Conservation (phyloP, 1,140 invertebrate species). For the Drosophila bipectinata region DNA sequence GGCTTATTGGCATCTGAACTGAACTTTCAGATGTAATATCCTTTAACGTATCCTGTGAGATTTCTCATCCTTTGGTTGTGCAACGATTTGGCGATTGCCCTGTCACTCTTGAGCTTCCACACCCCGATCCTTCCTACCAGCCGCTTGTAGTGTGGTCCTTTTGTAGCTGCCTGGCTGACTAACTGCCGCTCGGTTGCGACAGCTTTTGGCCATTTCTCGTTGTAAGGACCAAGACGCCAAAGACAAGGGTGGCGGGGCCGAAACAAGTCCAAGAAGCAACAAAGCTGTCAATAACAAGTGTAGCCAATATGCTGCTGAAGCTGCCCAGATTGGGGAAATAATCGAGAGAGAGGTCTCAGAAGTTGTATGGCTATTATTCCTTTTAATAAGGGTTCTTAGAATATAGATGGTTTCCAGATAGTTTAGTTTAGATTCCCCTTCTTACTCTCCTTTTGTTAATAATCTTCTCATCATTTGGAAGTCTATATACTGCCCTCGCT, state of each 20-base stretch:
- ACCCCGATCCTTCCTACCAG: not conserved
- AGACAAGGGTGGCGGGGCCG: conserved; percentile 1
- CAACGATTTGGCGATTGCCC: conserved; percentile 63
- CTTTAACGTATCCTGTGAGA: conserved; percentile 55
- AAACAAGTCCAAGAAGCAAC: conserved; percentile 51
- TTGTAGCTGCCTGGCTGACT: conserved; percentile 70
- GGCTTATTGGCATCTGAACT: conserved; percentile 54
- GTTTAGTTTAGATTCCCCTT: too few relatives aligned
- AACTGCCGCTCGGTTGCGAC: conserved; percentile 63
- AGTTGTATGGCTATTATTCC: not conserved
- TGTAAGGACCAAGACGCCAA: conserved; percentile 9
- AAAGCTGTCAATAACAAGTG: conserved; percentile 76
- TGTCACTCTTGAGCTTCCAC: conserved; percentile 38
- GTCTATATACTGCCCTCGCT: conserved; percentile 9
- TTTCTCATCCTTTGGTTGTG: conserved; percentile 18
- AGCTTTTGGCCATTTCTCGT: conserved; percentile 60
- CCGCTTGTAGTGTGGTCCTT: conserved; percentile 36
- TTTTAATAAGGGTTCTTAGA: not conserved
- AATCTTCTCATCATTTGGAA: not conserved
- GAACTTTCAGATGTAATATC: conserved; percentile 60
- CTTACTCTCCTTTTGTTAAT: too few relatives aligned
- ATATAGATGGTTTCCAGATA: not conserved
- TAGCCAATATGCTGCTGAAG: conserved; percentile 62
- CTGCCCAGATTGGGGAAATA: conserved; percentile 28
- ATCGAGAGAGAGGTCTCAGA: conserved; percentile 21